Base-by-base conservation (phyloP, 2,113 vertebrate species). In the Lipophrys pholis region DNA sequence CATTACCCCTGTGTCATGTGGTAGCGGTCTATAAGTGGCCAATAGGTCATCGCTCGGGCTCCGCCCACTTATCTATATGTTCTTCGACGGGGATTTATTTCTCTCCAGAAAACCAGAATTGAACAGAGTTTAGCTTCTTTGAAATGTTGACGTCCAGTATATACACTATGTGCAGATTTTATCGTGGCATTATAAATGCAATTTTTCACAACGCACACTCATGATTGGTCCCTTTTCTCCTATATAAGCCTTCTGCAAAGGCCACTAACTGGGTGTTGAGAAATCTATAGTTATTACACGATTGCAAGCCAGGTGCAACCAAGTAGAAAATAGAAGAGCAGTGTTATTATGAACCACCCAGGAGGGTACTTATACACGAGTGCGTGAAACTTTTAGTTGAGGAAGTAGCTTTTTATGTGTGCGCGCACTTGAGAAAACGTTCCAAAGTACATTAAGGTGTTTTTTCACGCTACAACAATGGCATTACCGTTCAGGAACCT, bases 241-340 rank as follows among this genome's bases (percentile, higher is more conserved):
- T 30, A 30, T 65, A 60, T 68, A 57, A 69, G 40, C 52, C 39
- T 0, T 42, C 40, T 45, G 40, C 54, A 45, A 55, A 53, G 50
- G 8, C 36, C 2, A 8, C 58, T 79, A 79, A 85, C 67, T 48
- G 59, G 48, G 8, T 77, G 73, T 80, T 73, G 46, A 73, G 64
- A 85, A 82, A 89, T 90, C 81, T 62, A 83, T 80, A 76, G 61
- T 79, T 78, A 76, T 87, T 81, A 70, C 69, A 80, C 87, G 75
- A 66, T 79, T 52, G 74, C 75, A 71, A 73, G 41, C 51, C 81
- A 56, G 49, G 78, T 67, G 79, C 84, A 81, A 15, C 67, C 82
- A 69, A 81, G 80, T 72, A 87, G 82, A 80, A 90, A 89, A 84
- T 86, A 62, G 63, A 85, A 69, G 62, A 73, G 62, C 52, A 64